Percentiles rank a stretch among this genome's conserved stretches.
phyloP scores from a whole-genome alignment of 2,113 vertebrate genomes.

The Pristiophorus japonicus region DNA sequence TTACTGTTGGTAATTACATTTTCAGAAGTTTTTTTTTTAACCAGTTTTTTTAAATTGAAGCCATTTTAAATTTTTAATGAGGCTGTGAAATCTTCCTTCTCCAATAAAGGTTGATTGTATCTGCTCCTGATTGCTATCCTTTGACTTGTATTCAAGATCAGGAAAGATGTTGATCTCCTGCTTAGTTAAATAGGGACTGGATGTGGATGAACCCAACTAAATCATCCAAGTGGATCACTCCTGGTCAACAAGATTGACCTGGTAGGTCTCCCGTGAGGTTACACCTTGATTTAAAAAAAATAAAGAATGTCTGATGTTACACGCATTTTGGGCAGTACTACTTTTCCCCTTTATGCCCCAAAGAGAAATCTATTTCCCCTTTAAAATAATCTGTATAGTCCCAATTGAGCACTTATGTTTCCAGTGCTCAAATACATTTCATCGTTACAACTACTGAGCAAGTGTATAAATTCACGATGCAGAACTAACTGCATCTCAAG shows the following conservation, averaged over 20 bases:
- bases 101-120: too few species aligned
- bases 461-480: neutral
- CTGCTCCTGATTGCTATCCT: too few species aligned
- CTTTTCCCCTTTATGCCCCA: neutral
- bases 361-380: neutral
- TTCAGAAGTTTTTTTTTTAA: too few species aligned
- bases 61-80: too few species aligned
- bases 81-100: too few species aligned
- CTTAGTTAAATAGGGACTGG: neutral
- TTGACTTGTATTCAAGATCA: too few species aligned
- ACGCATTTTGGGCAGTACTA: neutral
- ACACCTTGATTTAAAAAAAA: neutral
- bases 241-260: neutral
- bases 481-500: neutral
- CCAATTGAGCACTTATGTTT: neutral
- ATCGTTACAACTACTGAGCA: neutral
- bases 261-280: too few species aligned
- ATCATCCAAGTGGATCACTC: neutral
- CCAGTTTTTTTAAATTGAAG: too few species aligned
- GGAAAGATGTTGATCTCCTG: too few species aligned
- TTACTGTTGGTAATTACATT: too few species aligned
- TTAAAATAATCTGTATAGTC: neutral
- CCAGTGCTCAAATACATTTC: neutral
- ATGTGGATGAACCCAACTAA: neutral
- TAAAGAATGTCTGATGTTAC: neutral